A percentile compares a stretch with the other conserved stretches of the same genome.
These are phyloP conservation scores for Pogonognathellus flavescens DNA, from an alignment of 1,140 invertebrate genomes.

Conservation along the genomic window DNA sequence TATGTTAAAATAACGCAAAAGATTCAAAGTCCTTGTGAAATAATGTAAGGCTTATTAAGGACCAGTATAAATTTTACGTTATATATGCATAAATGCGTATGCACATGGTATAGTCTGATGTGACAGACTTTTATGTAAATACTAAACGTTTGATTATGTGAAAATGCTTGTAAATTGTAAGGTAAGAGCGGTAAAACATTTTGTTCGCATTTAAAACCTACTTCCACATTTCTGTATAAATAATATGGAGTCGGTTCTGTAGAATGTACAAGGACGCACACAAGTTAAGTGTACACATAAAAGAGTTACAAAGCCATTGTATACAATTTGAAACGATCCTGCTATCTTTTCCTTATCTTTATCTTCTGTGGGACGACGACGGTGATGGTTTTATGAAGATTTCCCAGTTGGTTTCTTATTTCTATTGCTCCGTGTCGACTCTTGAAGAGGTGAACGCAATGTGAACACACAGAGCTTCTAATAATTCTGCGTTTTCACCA, in stretches of 20 bases:
- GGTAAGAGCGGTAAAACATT: slow-evolving; percentile 10
- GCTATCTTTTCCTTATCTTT: slow-evolving; percentile 49
- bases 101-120: background rate
- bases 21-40: no score
- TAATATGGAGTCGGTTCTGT: background rate
- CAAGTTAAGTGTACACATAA: background rate
- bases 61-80: no score
- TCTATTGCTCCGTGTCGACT: slow-evolving; percentile 2
- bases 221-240: background rate
- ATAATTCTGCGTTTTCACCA: slow-evolving; percentile 34
- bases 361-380: slow-evolving; percentile 51
- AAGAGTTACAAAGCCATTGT: slow-evolving; percentile 17
- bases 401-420: slow-evolving; percentile 55
- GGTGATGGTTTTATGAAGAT: slow-evolving; percentile 55
- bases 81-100: no score
- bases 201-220: slow-evolving; percentile 10
- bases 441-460: background rate
- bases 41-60: no score
- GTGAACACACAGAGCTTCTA: slow-evolving; percentile 27
- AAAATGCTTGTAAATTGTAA: no score
- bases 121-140: background rate
- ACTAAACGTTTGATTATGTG: no score
- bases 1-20: no score
- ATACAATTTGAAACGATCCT: slow-evolving; percentile 11
- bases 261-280: slow-evolving; percentile 25